Base-by-base conservation (phyloP, 2,113 vertebrate genomes). In the Lichenostomus cassidix region DNA sequence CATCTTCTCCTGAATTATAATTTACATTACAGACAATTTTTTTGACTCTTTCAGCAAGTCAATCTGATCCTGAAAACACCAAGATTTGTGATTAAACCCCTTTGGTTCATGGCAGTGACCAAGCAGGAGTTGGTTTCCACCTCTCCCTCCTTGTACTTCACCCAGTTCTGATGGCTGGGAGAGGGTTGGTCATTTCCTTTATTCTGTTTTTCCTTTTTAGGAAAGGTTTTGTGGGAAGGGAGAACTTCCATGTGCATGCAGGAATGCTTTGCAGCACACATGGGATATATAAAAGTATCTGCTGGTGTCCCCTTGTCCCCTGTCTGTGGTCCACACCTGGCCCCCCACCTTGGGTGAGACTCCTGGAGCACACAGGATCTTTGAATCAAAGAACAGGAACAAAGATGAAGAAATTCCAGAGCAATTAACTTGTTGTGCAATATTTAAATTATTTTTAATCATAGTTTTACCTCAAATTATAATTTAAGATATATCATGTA, bases 371-470 rank as follows among this genome's bases (percentile, higher is more conserved):
- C 1, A 14, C 69, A 81, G 53, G 33, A 44, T 67, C 80, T 90
- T 89, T 63, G 76, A 95, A 94, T 92, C 90, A 96, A 87, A 96
- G 90, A 92, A 27, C 71, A 81, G 64, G 90, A 94, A 87, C 76
- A 93, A 95, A 94, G 90, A 90, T 96, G 86, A 96, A 97, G 95
- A 95, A 75, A 96, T 95, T 95, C 94, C 93, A 90, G 65, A 65
- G 93, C 94, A 96, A 96, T 97, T 96, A 96, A 93, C 93, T 89
- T 95, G 90, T 95, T 91, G 90, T 94, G 95, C 95, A 96, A 93
- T 96, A 96, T 97, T 97, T 94, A 96, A 96, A 97, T 96, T 89
- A 84, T 95, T 97, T 97, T 96, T 94, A 96, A 94, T 96, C 93
- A 96, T 78, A 91, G 94, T 96, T 96, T 95, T 93, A 83, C 95